Conservation (phyloP, 2,113 vertebrate species). For the Hystrix cristata region DNA sequence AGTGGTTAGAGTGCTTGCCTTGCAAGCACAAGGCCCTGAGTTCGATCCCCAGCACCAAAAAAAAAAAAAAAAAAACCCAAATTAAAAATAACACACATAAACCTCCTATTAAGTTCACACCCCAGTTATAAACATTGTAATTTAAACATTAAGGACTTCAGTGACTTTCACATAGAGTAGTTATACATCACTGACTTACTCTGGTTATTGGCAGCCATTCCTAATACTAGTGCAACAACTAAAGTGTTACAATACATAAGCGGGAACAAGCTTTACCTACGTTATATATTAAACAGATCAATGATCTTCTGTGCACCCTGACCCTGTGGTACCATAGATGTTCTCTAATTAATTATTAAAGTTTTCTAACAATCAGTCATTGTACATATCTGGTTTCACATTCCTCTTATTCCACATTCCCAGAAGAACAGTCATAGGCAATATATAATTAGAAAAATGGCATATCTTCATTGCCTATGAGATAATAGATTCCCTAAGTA, state of each 20-base stretch:
- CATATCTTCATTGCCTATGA: conserved; percentile 78
- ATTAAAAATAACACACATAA: conserved; percentile 27
- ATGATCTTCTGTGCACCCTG: conserved; percentile 86
- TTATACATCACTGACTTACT: neutral
- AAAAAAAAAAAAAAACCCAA: too few species aligned
- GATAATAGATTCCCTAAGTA: conserved; percentile 60
- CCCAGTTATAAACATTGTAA: conserved; percentile 58
- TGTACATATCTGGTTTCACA: conserved; percentile 89
- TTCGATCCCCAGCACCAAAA: too few species aligned
- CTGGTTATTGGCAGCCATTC: neutral
- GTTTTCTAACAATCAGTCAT: conserved; percentile 91
- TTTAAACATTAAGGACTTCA: conserved; percentile 59
- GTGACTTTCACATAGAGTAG: neutral
- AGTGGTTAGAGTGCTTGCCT: too few species aligned
- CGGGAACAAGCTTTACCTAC: conserved; percentile 83
- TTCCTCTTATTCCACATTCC: conserved; percentile 85
- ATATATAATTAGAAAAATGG: conserved; percentile 83
- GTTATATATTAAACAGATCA: conserved; percentile 89
- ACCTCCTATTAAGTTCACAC: neutral
- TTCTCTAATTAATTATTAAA: conserved; percentile 95
- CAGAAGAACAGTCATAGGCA: conserved; percentile 84
- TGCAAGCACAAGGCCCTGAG: too few species aligned
- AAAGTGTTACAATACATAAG: conserved; percentile 62
- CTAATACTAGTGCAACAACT: neutral
- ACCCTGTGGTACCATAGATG: conserved; percentile 91